Base-by-base conservation (phyloP, 2,888 invertebrate species). In the Elegia similella region DNA sequence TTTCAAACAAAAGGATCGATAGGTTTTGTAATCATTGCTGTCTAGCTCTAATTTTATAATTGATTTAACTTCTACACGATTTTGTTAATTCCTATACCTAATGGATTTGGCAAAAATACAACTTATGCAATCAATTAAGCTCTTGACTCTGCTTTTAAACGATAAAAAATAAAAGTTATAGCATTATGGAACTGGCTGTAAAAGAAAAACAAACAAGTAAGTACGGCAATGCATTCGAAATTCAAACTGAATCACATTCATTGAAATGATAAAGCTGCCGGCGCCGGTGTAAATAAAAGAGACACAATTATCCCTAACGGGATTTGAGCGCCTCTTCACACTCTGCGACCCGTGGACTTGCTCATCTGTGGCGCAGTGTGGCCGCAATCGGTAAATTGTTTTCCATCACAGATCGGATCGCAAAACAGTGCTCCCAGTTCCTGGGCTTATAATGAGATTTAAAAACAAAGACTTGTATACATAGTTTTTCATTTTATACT, bases 221-320 rank as follows among this genome's bases (percentile, higher is more conserved):
- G 66, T 69, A 68, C 58, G 12, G 13, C 23, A 30, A 32, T 48
- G 48, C 50, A 50, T 50, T 50, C 57, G 64, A 71, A 68, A 69
- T 69, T 66, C 63, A 71, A n/a, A 72, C 62, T 62, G 65, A 67
- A 67, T 72, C 66, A 58, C 67, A 38, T 73, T 69, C 64, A 70
- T 73, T 69, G 71, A 42, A 73, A 71, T 75, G 68, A 72, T 73
- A 76, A 69, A 71, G 69, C 70, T 34, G 34, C 34, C 53, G 53
- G 30, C 66, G 66, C 64, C 70, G 76, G 72, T 79, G 77, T 81
- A 80, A 80, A 83, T 82, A 82, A 82, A 82, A 80, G 77, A 78
- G 78, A 81, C 75, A 74, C 79, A 82, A 82, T 84, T 84, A 84
- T 79, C 79, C 70, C 73, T 80, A 83, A 83, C 84, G 77, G 82